Evolutionary conservation across 2,113 vertebrate genomes (phyloP).

Genomic region (Toxotes chatareus): DNA sequence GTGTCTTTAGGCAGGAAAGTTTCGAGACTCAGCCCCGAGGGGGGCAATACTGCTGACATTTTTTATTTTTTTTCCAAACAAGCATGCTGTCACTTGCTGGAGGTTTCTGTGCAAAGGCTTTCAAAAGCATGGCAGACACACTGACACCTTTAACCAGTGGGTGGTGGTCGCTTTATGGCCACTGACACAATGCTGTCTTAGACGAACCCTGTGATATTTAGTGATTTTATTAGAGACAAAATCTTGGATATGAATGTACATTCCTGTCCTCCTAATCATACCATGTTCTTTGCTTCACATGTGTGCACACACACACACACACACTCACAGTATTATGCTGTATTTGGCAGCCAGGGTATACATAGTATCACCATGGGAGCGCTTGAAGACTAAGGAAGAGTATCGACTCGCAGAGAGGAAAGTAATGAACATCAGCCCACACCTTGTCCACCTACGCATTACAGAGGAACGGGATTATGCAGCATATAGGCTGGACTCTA

Average conservation of each 20-base stretch:
- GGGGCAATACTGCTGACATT: conserved; percentile 28
- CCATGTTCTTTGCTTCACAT: conserved; percentile 36
- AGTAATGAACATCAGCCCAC: conserved; percentile 80
- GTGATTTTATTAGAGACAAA: conserved; percentile 50
- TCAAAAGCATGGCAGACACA: conserved; percentile 37
- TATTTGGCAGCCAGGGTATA: conserved; percentile 72
- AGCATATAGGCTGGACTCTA: conserved; percentile 67
- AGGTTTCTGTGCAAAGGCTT: conserved; percentile 18
- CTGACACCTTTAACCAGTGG: conserved; percentile 62
- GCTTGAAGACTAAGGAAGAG: conserved; percentile 66
- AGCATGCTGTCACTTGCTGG: conserved; percentile 55
- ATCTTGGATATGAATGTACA: conserved; percentile 50
- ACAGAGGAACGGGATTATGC: conserved; percentile 62
- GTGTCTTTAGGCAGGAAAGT: conserved; percentile 40
- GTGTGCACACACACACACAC: conserved; percentile 18
- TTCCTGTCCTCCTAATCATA: conserved; percentile 59
- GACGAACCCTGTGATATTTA: conserved; percentile 52
- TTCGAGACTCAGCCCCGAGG: conserved; percentile 25
- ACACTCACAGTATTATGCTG: conserved; percentile 47
- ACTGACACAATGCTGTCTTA: conserved; percentile 56
- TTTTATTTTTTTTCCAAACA: conserved; percentile 30
- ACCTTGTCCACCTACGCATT: conserved; percentile 79
- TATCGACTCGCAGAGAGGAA: conserved; percentile 66
- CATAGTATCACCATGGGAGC: conserved; percentile 69
- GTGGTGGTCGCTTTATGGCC: conserved; percentile 45